Base-by-base conservation (phyloP, 2,797 vertebrate genomes). In the Danio tinwini region DNA sequence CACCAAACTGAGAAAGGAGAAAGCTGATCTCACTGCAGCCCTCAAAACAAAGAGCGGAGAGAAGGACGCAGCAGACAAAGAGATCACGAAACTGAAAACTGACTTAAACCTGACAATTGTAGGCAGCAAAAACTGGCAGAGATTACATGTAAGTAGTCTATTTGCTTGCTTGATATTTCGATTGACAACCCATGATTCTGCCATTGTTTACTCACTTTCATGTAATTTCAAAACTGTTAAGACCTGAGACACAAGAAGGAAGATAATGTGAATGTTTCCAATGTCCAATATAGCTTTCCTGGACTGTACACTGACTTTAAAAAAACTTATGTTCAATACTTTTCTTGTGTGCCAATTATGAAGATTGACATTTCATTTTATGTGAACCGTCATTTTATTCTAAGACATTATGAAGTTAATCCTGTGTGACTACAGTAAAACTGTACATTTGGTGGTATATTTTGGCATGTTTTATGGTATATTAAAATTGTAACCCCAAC, bases 21-120 rank as follows among this genome's bases (percentile, higher is more conserved):
- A 91, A 13, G 37, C 1, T 0, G 92, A 94, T 75, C 89, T 97
- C n/a, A 88, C 86, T 0, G 86, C 85, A 2, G 78, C 89, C 19
- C 93, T 97, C 47, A 94, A 90, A 47, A 50, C 88, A 65, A 92
- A 92, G 5, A 61, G 70, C 0, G 90, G 90, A 5, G 92, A 94
- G 87, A 94, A 85, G 71, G 86, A 87, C 0, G 73, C 78, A 7
- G 76, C 91, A 82, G 88, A 83, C 50, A 78, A 80, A 52, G 80
- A 89, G 70, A 19, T 90, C 19, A 68, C 16, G 0, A 87, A 83
- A 4, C 87, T 94, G n/a, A 86, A 58, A 0, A 84, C 88, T 0
- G 85, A 91, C 0, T 76, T 92, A 7, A 93, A 91, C 62, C 78
- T 69, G 11, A 94, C 94, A 0, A 83, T 77, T 69, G 67, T 16